Evolutionary conservation across 1,140 invertebrate species (phyloP).

Genomic region (Streblospio benedicti): DNA sequence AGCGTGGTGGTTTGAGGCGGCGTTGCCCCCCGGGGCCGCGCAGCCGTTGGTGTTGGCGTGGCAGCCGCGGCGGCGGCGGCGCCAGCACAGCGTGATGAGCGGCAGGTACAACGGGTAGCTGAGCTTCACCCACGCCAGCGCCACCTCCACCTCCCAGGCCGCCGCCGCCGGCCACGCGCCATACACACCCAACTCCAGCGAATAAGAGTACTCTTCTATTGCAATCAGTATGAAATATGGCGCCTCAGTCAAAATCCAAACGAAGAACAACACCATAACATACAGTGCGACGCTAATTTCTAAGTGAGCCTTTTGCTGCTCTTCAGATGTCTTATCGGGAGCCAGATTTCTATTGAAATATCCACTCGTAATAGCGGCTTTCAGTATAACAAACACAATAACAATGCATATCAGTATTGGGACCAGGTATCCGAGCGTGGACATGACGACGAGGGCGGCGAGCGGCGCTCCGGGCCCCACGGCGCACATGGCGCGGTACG

Average conservation of each 20-base stretch:
- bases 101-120: constrained; percentile 31
- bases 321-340: constrained; percentile 14
- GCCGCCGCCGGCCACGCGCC: constrained; percentile 10
- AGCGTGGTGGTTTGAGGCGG: neutral
- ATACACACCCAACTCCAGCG: constrained; percentile 17
- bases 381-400: constrained; percentile 21
- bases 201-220: constrained; percentile 28
- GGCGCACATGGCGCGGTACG: constrained; percentile 18
- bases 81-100: constrained; percentile 27
- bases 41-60: neutral
- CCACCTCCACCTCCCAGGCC: constrained; percentile 26
- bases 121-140: constrained; percentile 36
- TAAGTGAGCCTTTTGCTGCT: constrained; percentile 22
- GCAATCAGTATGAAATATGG: constrained; percentile 30
- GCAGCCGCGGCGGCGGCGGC: constrained; percentile 24
- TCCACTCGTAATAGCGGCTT: too few species aligned
- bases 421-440: constrained; percentile 27
- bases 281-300: constrained; percentile 25
- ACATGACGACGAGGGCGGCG: constrained; percentile 22
- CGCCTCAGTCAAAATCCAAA: constrained; percentile 31
- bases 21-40: neutral
- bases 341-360: too few species aligned
- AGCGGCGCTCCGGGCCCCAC: constrained; percentile 16
- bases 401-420: constrained; percentile 27
- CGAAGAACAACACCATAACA: constrained; percentile 25